phyloP scores from a whole-genome alignment of 2,113 vertebrate genomes.

The Callospermophilus lateralis region DNA sequence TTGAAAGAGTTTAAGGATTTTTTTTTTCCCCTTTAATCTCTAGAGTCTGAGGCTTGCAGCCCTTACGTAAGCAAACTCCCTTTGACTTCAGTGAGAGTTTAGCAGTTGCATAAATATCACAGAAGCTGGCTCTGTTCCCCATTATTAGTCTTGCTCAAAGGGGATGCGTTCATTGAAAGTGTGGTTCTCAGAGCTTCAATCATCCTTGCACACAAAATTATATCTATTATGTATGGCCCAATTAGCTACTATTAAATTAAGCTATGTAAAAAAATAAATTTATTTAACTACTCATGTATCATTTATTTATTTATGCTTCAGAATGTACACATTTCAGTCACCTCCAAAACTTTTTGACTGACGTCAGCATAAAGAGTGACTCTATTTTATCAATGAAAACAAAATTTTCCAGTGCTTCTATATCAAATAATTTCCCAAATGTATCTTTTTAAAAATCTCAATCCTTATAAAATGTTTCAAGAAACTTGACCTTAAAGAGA shows the following conservation, averaged over 20 bases:
- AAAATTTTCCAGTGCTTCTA: not conserved
- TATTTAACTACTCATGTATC: not conserved
- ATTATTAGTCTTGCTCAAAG: conserved; percentile 41
- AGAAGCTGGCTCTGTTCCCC: not conserved
- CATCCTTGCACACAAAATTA: not conserved
- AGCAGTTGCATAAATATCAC: conserved; percentile 74
- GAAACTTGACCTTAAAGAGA: not conserved
- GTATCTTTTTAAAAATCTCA: not conserved
- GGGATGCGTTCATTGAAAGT: not conserved
- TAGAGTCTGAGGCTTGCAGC: conserved; percentile 59
- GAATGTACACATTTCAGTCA: not conserved
- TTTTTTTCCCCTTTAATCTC: conserved; percentile 64
- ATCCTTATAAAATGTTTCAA: conserved; percentile 44
- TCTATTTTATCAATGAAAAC: not conserved
- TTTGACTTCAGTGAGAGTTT: conserved; percentile 71
- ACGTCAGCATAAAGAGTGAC: not conserved
- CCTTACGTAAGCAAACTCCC: conserved; percentile 77
- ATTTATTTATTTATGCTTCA: not conserved
- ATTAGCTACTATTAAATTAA: not conserved
- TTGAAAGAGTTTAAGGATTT: conserved; percentile 79
- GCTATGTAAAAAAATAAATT: not conserved
- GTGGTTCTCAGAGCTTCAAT: not conserved
- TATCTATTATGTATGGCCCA: not conserved
- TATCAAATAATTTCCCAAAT: not conserved
- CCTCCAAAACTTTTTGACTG: not conserved